Base-by-base conservation (phyloP, 1,140 invertebrate genomes). In the Brachionus manjavacas region DNA sequence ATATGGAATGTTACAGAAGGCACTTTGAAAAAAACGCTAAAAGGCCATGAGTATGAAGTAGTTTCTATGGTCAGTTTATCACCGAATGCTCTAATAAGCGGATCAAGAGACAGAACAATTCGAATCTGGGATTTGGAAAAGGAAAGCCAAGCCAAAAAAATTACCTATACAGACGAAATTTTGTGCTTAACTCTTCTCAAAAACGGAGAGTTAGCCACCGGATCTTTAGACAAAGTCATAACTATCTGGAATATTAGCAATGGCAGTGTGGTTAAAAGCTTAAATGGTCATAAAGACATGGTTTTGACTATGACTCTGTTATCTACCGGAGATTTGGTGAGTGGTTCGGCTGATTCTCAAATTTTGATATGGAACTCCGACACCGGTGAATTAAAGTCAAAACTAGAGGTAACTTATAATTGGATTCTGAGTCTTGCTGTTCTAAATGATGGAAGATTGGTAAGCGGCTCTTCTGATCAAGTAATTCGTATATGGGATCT, bases 41-140 rank as follows among this genome's bases (percentile, higher is more conserved):
- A 76, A 49, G 72, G 43, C 41, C 72, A 76, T 49, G 72, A 76
- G n/a, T 76, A 76, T 23, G 43, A 49, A 76, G 72, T 76, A 16
- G 43, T 49, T 14, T 23, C 72, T 0, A 46, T 76, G 41, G 41
- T 35, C 11, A 16, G 68, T 8, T 76, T 76, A 46, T 76, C 72
- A 23, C 1, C 11, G 11, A 46, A 76, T 49, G 41, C 39, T 23
- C 83, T 89, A 25, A 88, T 87, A 4, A 87, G 87, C 8, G 87
- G 86, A 8, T 86, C 86, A 83, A 84, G 85, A 76, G 87, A 88
- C 81, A 86, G 85, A 68, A 87, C 86, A 12, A 86, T 88, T 68
- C 85, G 87, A 23, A 49, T 89, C 14, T 88, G 89, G 88, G 87
- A 85, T 72, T 84, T 84, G 11, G 85, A 78, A 41, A 85, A 85